These are phyloP conservation scores for Oreohelix idahoensis DNA, from an alignment of 1,140 invertebrate genomes.

Conservation along the genomic window DNA sequence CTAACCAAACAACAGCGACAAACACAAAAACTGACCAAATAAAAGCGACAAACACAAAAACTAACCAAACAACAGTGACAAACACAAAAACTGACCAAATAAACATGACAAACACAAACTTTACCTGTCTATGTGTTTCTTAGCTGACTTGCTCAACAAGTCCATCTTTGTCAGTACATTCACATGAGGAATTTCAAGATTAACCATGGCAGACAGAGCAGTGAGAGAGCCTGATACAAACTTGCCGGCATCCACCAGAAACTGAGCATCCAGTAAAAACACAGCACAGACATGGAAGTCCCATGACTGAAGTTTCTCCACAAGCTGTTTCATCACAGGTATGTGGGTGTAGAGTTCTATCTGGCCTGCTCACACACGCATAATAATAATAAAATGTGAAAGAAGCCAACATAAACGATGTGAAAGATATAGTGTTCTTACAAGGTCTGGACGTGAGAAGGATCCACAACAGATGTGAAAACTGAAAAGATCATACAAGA, in stretches of 20 bases:
- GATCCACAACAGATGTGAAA: too few species aligned
- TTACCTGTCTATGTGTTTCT: slow-evolving; percentile 35
- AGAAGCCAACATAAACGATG: not conserved
- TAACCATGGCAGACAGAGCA: slow-evolving; percentile 96
- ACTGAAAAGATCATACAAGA: too few species aligned
- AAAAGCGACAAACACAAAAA: not conserved
- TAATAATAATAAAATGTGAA: too few species aligned
- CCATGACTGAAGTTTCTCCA: slow-evolving; percentile 85
- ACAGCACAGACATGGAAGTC: slow-evolving; percentile 93
- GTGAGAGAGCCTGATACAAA: slow-evolving; percentile 95
- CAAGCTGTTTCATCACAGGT: slow-evolving; percentile 87
- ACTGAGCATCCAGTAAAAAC: slow-evolving; percentile 96
- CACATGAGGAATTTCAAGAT: slow-evolving; percentile 93
- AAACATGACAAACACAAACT: not conserved
- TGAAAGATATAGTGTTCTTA: not conserved
- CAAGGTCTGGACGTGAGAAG: too few species aligned
- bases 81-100: too few species aligned
- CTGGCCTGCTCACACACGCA: slow-evolving; percentile 82
- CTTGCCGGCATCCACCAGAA: slow-evolving; percentile 95
- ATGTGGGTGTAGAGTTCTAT: slow-evolving; percentile 98
- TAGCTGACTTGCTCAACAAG: slow-evolving; percentile 81
- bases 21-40: too few species aligned
- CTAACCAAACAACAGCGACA: too few species aligned
- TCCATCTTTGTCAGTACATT: slow-evolving; percentile 98
- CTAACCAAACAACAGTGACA: too few species aligned